These are phyloP conservation scores for Bombus ignitus DNA, from an alignment of 1,140 invertebrate species.

Conservation along the genomic window DNA sequence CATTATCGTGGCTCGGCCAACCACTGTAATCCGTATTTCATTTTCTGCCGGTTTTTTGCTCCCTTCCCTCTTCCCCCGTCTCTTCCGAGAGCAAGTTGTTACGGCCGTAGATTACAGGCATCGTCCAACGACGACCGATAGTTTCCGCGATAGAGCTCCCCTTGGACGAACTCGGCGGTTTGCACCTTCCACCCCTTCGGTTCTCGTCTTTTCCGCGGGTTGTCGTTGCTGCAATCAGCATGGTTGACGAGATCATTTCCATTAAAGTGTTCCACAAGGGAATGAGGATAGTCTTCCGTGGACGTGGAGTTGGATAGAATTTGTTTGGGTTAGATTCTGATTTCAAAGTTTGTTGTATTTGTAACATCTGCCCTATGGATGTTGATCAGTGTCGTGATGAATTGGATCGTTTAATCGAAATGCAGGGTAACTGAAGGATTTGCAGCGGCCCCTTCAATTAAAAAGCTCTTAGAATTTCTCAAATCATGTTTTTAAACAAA, in stretches of 20 bases:
- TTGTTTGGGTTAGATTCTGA: neutral
- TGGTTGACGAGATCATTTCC: conserved; percentile 7
- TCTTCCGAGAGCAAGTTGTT: conserved; percentile 64
- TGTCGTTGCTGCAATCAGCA: neutral
- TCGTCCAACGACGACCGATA: conserved; percentile 62
- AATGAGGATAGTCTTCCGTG: neutral
- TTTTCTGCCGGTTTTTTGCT: conserved; percentile 75
- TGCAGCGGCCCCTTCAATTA: no score
- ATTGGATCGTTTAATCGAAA: no score
- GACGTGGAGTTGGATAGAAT: neutral
- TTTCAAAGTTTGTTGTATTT: neutral
- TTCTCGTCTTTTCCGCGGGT: neutral
- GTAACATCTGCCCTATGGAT: no score
- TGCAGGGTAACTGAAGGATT: no score
- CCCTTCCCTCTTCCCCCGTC: conserved; percentile 6
- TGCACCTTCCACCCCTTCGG: conserved; percentile 56
- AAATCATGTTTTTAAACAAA: no score
- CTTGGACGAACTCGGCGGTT: conserved; percentile 47
- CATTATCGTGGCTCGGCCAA: conserved; percentile 72
- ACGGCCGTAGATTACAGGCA: conserved; percentile 71
- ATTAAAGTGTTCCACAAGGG: neutral
- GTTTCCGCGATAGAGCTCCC: conserved; percentile 66
- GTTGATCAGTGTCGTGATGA: no score
- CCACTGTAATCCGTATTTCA: conserved; percentile 80
- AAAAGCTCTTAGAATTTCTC: no score